Percentiles rank a stretch among this genome's conserved stretches.
Conservation (phyloP, 2,888 invertebrate genomes). For the Zele albiditarsus region DNA sequence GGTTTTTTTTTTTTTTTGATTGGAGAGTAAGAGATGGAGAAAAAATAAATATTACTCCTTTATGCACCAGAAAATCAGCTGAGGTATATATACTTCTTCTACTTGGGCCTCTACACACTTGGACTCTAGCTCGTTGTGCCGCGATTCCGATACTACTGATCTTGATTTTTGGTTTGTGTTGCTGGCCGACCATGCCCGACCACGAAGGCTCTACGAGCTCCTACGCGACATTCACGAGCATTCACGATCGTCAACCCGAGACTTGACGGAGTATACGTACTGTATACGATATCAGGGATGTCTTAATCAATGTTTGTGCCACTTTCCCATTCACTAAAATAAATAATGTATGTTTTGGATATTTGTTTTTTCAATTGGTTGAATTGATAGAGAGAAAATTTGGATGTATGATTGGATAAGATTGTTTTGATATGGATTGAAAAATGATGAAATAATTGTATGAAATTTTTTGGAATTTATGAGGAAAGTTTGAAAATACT, state of each 20-base stretch:
- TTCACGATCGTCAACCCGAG: slow-evolving; percentile 4
- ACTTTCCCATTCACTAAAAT: background rate
- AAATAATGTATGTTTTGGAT: background rate
- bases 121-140: slow-evolving; percentile 23
- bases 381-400: background rate
- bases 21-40: no score
- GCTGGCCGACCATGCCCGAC: slow-evolving; percentile 31
- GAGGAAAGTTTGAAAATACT: background rate
- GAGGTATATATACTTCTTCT: background rate
- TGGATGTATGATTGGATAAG: background rate
- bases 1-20: slow-evolving; percentile 1
- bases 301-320: background rate
- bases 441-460: background rate
- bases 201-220: slow-evolving; percentile 41
- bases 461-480: background rate
- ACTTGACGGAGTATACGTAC: slow-evolving; percentile 10
- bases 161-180: slow-evolving; percentile 14
- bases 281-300: slow-evolving; percentile 11
- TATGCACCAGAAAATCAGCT: slow-evolving; percentile 25
- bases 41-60: background rate
- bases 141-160: slow-evolving; percentile 27
- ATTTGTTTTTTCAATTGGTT: background rate
- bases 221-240: slow-evolving; percentile 38
- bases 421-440: background rate
- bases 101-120: background rate